These are phyloP conservation scores for Ramphastos sulfuratus DNA, from an alignment of 2,113 vertebrate species.

Conservation along the genomic window DNA sequence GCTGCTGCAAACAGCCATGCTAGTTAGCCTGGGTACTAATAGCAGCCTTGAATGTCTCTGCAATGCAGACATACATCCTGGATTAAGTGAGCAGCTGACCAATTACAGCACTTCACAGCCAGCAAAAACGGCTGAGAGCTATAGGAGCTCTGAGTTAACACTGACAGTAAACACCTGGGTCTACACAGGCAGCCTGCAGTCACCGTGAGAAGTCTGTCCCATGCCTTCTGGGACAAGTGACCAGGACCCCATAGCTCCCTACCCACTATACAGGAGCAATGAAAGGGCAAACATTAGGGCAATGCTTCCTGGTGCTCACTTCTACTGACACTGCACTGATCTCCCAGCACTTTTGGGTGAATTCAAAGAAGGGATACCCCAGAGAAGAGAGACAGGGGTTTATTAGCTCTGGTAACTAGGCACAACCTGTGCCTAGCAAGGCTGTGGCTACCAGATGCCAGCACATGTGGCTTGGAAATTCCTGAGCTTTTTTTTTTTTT, in stretches of 20 bases:
- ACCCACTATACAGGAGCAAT: not conserved
- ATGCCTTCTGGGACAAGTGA: not conserved
- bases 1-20: conserved; percentile 34
- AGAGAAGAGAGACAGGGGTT: not conserved
- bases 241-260: not conserved
- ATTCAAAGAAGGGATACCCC: not conserved
- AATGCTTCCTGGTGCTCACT: not conserved
- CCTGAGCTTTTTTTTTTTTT: not conserved
- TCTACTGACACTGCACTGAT: not conserved
- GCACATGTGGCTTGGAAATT: not conserved
- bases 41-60: conserved; percentile 39
- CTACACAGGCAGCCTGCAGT: conserved; percentile 8
- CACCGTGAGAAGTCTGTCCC: conserved; percentile 1
- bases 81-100: conserved; percentile 54
- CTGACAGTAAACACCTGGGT: not conserved
- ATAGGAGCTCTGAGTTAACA: not conserved
- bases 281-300: not conserved
- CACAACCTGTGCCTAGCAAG: not conserved
- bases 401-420: not conserved
- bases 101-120: conserved; percentile 28
- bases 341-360: not conserved
- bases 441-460: not conserved
- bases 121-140: not conserved
- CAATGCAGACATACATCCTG: conserved; percentile 55
- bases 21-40: conserved; percentile 12